Conservation (phyloP, 2,888 invertebrate species). For the Melanchra persicariae region DNA sequence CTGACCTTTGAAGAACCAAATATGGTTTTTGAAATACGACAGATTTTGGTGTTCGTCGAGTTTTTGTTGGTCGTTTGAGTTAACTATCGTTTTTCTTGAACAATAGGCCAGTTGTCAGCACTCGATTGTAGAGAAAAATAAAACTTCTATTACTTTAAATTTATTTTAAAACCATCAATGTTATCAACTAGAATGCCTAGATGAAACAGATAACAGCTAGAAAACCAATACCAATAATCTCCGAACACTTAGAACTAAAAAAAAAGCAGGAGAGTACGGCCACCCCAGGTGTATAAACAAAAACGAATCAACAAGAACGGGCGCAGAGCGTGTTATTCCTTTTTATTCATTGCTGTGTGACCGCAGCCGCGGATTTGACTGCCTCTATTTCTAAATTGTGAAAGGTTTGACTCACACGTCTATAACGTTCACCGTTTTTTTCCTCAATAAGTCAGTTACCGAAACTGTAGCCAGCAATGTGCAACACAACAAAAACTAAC, state of each 20-base stretch:
- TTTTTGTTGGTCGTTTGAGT: neutral
- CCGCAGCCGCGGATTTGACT: conserved; percentile 26
- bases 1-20: conserved; percentile 36
- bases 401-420: conserved; percentile 37
- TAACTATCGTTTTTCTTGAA: neutral
- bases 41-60: conserved; percentile 11
- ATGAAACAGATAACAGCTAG: neutral
- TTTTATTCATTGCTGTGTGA: conserved; percentile 46
- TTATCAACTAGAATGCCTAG: neutral
- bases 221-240: neutral
- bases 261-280: neutral
- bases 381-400: conserved; percentile 47
- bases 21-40: conserved; percentile 20
- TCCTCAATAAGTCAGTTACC: conserved; percentile 30
- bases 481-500: conserved; percentile 11
- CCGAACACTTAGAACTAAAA: conserved; percentile 1
- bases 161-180: neutral
- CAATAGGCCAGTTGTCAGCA: neutral
- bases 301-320: conserved; percentile 54
- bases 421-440: conserved; percentile 27
- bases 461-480: conserved; percentile 13
- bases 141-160: neutral
- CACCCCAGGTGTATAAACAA: conserved; percentile 51
- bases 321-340: conserved; percentile 27
- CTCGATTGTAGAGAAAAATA: neutral